Evolutionary conservation across 2,113 vertebrate genomes (phyloP).

Genomic region (Hippolais icterina): DNA sequence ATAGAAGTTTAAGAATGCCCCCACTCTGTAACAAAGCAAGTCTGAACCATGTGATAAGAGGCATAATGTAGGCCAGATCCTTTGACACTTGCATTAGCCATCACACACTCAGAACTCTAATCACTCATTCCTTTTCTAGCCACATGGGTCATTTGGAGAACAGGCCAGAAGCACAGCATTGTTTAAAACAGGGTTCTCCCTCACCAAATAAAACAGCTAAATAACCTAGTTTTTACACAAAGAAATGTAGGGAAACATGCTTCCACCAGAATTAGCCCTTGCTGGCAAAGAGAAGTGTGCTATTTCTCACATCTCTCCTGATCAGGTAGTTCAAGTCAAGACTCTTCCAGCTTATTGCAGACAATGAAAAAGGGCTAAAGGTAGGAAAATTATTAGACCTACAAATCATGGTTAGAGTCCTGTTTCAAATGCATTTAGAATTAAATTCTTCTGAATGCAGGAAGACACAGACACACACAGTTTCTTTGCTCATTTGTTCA

Average conservation of each 20-base stretch:
- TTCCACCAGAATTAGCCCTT: neutral
- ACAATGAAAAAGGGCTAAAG: neutral
- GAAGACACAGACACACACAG: neutral
- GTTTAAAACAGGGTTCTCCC: neutral
- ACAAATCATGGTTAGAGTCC: neutral
- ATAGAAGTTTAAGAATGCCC: neutral
- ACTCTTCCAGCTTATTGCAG: neutral
- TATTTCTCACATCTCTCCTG: neutral
- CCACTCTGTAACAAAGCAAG: neutral
- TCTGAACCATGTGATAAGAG: neutral
- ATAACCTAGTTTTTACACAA: neutral
- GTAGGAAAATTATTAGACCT: neutral
- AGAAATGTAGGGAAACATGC: neutral
- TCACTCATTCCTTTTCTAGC: neutral
- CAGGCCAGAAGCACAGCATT: neutral
- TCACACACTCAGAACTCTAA: neutral
- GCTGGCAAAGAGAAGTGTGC: neutral
- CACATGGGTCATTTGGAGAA: neutral
- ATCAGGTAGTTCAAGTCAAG: neutral
- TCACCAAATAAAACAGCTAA: neutral
- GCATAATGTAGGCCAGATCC: neutral
- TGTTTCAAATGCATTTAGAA: neutral
- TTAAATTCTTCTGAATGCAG: neutral
- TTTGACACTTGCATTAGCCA: neutral
- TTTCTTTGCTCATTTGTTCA: neutral